Conservation (phyloP, 2,888 invertebrate species). For the Neoitamus cyanurus region DNA sequence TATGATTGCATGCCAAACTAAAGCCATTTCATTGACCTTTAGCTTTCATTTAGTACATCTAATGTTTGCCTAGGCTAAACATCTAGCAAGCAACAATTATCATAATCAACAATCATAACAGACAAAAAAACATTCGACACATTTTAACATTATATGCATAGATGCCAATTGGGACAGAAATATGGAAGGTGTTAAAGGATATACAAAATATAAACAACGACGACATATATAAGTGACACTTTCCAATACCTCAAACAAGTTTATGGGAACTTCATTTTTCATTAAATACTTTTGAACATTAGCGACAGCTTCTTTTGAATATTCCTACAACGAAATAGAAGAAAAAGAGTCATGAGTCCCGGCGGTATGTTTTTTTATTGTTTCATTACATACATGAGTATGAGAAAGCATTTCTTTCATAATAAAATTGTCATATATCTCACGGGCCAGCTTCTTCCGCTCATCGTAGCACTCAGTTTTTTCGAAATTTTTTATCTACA, state of each 20-base stretch:
- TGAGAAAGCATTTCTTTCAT: conserved; percentile 99
- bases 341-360: conserved; percentile 56
- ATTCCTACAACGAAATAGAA: conserved; percentile 77
- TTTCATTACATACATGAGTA: conserved; percentile 85
- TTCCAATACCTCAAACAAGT: conserved; percentile 91
- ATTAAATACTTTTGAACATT: conserved; percentile 98
- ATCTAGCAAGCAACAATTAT: background rate
- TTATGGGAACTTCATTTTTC: conserved; percentile 96
- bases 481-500: conserved; percentile 97
- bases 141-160: background rate
- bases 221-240: background rate
- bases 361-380: background rate
- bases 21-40: background rate
- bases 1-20: background rate
- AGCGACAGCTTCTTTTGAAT: conserved; percentile 96
- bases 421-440: conserved; percentile 99
- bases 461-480: conserved; percentile 98
- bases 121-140: background rate
- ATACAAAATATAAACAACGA: background rate
- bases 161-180: background rate
- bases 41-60: background rate
- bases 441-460: conserved; percentile 91
- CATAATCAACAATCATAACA: background rate
- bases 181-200: background rate
- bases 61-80: background rate